Base-by-base conservation (phyloP, 2,888 invertebrate genomes). In the Phyllotreta striolata region DNA sequence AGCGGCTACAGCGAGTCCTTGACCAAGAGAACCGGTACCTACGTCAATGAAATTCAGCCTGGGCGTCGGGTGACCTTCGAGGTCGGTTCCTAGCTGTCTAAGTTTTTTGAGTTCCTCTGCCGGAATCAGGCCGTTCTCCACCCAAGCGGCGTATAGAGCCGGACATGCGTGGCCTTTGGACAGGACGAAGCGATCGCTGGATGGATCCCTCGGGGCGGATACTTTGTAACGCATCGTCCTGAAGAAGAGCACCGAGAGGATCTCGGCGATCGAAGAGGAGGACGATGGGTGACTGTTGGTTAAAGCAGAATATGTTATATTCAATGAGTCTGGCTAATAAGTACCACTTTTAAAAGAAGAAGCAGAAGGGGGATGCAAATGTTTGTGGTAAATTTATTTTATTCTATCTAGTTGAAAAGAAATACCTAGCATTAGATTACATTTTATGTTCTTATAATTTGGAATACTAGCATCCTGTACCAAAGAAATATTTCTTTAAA, bases 161-260 rank as follows among this genome's bases (percentile, higher is more conserved):
- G 98, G 98, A 14, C 97, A 96, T 12, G 98, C 97, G 84, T 99
- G 98, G 63, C 98, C 98, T 85, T 99, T 99, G 70, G 98, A 99
- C 51, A 99, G 86, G 63, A 99, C 87, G 80, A 99, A 96, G 73
- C 99, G 88, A 85, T 99, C 99, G 76, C 92, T 95, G 66, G 92
- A 91, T 12, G 94, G 85, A 82, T 95, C 92, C 66, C 89, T 88
- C 0, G 99, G 98, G 39, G 88, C 88, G 9, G 89, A 87, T 47
- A 94, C 82, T 80, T 94, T 93, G 88, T 97, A 96, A 55, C 90
- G 88, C 97, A 99, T 96, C 38, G 94, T 94, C 82, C 97, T 88
- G 89, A 98, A 99, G 85, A 99, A 99, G 74, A 99, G 86, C 66
- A 98, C 98, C 0, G 98, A 95, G 90, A 98, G 92, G 70, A 99